A percentile compares a stretch with the other conserved stretches of the same genome.
These are phyloP conservation scores for Ramazzottius varieornatus DNA, from an alignment of 2,888 invertebrate genomes.

Conservation along the genomic window DNA sequence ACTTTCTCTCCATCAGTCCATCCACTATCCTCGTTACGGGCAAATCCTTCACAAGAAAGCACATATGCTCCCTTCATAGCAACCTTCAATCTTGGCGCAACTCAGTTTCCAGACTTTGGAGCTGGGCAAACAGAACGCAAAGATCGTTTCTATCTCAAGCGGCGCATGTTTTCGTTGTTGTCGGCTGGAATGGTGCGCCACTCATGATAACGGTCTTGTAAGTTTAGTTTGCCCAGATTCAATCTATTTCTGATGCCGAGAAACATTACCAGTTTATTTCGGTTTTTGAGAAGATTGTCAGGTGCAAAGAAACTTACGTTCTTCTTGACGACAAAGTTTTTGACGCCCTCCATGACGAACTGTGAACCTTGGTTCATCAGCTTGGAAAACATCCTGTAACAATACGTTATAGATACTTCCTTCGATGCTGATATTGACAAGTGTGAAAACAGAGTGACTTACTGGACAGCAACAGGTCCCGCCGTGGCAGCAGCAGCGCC, in stretches of 20 bases:
- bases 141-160: too few relatives aligned
- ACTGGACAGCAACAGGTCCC: constrained; percentile 62
- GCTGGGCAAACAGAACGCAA: too few relatives aligned
- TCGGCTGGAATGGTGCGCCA: too few relatives aligned
- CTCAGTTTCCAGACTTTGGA: too few relatives aligned
- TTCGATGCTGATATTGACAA: too few relatives aligned
- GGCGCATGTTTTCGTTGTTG: too few relatives aligned
- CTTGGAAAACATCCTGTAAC: constrained; percentile 73
- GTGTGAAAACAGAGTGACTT: constrained; percentile 6
- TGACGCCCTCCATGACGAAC: constrained; percentile 97
- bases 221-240: too few relatives aligned
- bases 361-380: constrained; percentile 84
- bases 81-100: too few relatives aligned
- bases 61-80: too few relatives aligned
- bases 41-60: constrained; percentile 37
- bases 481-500: too few relatives aligned
- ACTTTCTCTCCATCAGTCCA: constrained; percentile 51
- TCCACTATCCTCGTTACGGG: constrained; percentile 81
- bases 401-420: background rate
- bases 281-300: background rate
- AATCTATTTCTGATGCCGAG: too few relatives aligned
- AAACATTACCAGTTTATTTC: background rate
- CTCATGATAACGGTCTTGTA: too few relatives aligned
- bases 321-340: constrained; percentile 89
- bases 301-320: constrained; percentile 39